Base-by-base conservation (phyloP, 2,888 invertebrate species). In the Leucophora obtusa region DNA sequence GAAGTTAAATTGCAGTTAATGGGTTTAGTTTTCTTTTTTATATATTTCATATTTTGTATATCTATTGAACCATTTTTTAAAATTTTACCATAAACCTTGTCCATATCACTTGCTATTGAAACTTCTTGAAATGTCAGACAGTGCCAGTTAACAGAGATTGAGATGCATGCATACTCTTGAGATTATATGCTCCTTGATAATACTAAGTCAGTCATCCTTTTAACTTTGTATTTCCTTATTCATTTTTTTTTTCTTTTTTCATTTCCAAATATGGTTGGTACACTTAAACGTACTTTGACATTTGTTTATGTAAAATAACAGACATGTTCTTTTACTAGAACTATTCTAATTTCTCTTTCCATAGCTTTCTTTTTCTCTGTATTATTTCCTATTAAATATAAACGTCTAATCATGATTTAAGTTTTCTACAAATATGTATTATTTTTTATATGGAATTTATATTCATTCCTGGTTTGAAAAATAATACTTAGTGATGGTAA, bases 211-310 rank as follows among this genome's bases (percentile, higher is more conserved):
- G 50, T 51, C 63, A 63, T 72, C 17, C 28, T 50, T 71, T 73
- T 58, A 58, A 51, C 33, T 77, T 65, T 50, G 17, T 11, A 54
- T 18, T 65, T 71, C 54, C 54, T 33, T 66, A 38, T 9, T 38
- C 11, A 33, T 38, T 59, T 51, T 11, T 28, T 17, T 21, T 50
- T 38, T 59, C 35, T 11, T 28, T 17, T 21, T 50, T 24, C 10
- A 9, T n/a, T 33, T 63, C 15, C 24, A 62, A 71, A 66, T 60
- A 38, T 35, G 59, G n/a, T 59, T 35, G 59, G n/a, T 59, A 65
- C 65, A 73, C 69, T 79, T 73, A 53, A 73, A 65, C 33, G 73
- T 73, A 69, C 63, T 73, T 69, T 79, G 79, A 56, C 73, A 63
- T 73, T 72, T 73, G 35, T 59, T 63, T 53, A 62, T 24, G 11